Evolutionary conservation across 2,113 vertebrate genomes (phyloP), one percentile per base, ranked within the genome.

Genomic region (Malurus melanocephalus): DNA sequence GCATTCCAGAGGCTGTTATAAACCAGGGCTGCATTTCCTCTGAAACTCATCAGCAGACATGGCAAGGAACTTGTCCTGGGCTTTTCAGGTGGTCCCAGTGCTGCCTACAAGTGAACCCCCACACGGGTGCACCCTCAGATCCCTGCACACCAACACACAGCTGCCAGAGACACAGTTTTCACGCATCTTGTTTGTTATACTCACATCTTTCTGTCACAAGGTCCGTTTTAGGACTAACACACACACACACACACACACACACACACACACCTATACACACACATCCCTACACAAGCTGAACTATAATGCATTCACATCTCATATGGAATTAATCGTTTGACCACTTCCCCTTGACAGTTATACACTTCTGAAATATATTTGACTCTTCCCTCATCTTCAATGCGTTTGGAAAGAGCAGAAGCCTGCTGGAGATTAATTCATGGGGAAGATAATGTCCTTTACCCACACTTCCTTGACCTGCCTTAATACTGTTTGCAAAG

Each of bases 281-380:
- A 1, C 21, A 7, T 4, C 6, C 46, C 42, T 74, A 67, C 91
- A 95, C 80, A 92, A 91, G 74, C 9, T 66, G 93, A 83, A 67
- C 16, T 78, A 96, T 96, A 77, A 69, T 30, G n/a, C 77, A 72
- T 93, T 84, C 53, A 82, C 81, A 56, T 95, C 95, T 96, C 93
- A 87, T 80, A 85, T 80, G 85, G 95, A 95, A 96, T 78, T 71
- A 79, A 93, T 90, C 75, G 76, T 98, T 96, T 95, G 95, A 92
- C 97, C 89, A 66, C 78, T 97, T 97, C 93, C 67, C 94, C 65
- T 93, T 95, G 72, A 84, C 81, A 85, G 77, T 80, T 96, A 97
- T 94, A 22, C 96, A 96, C 96, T 98, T 95, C 97, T 96, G 97
- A 98, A 98, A 97, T 94, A 94, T 96, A 96, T 98, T 97, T 97